phyloP scores from a whole-genome alignment of 2,797 vertebrate genomes.

The Taenioides sp. region DNA sequence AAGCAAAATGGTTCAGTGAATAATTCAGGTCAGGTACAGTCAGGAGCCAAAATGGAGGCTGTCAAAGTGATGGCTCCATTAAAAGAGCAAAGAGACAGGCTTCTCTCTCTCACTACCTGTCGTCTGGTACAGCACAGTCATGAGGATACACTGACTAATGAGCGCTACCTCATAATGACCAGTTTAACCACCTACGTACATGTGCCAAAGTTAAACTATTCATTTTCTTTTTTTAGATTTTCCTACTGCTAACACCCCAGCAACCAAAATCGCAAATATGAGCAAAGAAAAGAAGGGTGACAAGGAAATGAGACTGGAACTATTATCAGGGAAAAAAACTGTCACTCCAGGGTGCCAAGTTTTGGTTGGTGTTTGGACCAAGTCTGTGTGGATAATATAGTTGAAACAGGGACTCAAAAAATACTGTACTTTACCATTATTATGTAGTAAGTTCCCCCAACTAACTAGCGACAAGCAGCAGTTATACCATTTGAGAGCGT shows the following conservation, averaged over 20 bases:
- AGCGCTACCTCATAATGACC: constrained; percentile 39
- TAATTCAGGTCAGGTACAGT: constrained; percentile 75
- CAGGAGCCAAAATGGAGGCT: constrained; percentile 70
- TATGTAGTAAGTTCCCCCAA: not conserved
- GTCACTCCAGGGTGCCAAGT: too few species aligned
- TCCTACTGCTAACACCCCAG: not conserved
- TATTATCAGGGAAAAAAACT: not conserved
- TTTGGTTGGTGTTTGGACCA: too few species aligned
- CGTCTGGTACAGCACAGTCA: constrained; percentile 36
- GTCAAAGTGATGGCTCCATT: constrained; percentile 65
- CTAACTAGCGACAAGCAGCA: not conserved
- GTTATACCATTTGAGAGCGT: not conserved
- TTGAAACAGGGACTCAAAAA: too few species aligned
- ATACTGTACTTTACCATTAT: not conserved
- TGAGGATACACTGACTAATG: constrained; percentile 51
- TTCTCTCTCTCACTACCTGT: constrained; percentile 41
- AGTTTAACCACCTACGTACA: constrained; percentile 4
- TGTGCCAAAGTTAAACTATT: not conserved
- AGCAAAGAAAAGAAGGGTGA: not conserved
- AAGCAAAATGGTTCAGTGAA: constrained; percentile 78
- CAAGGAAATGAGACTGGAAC: not conserved
- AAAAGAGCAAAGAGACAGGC: constrained; percentile 56
- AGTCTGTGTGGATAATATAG: too few species aligned
- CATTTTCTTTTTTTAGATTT: not conserved
- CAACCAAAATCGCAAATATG: not conserved